Evolutionary conservation across 2,113 vertebrate genomes (phyloP), one percentile per base, ranked within the genome.

Genomic region (Scatophagus argus): DNA sequence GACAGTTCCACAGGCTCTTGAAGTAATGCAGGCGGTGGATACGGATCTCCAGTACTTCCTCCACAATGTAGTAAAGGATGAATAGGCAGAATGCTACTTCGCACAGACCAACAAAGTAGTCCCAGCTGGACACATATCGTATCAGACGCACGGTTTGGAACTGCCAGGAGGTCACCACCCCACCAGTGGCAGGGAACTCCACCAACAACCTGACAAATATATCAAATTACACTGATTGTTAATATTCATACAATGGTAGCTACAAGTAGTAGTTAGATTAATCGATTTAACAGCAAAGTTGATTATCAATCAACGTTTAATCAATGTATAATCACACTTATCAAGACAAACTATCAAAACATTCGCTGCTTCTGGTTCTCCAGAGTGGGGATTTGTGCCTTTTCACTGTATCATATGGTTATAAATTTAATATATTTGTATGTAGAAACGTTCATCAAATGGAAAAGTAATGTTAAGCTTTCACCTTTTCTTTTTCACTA

Each of bases 111-210:
- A 99, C 90, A 88, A 99, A 99, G 94, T 96, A 98, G 91, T 99
- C 98, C 90, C 96, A 97, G 82, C 96, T 93, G 54, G 96, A 96
- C 72, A 95, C 87, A 2, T 99, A 99, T 39, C 93, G 94, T 68
- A 98, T 94, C 79, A 99, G 90, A 41, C 96, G 97, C 56, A 99
- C 96, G 0, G 97, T 97, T 86, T 99, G 97, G 88, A 99, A 98
- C 65, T 97, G 97, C 97, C 96, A 99, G 44, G 98, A 99, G 0
- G 97, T 96, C 70, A 98, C 55, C 29, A 95, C 93, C 1, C 98
- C 98, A 3, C 98, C 98, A 2, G 98, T 99, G 0, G 98, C 97
- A 23, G 97, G 98, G 77, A 99, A 98, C 91, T 99, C 98, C 47
- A 94, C 96, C 89, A 99, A 74, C 81, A 99, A 91, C 91, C 98